phyloP scores from a whole-genome alignment of 2,888 invertebrate genomes.

The Octodonta nipae region DNA sequence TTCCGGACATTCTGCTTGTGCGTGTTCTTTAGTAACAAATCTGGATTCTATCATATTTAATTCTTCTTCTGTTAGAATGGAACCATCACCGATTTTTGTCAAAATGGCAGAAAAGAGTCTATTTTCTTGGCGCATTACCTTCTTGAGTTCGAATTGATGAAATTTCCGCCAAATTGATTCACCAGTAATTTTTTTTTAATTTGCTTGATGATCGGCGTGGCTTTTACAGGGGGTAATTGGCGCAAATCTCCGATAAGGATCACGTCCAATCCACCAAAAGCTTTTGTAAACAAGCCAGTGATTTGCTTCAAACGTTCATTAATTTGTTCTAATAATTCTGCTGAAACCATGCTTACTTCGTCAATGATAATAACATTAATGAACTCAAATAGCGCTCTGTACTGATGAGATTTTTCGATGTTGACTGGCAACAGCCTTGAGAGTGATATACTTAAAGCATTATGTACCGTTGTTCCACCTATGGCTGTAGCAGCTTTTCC shows the following conservation, averaged over 20 bases:
- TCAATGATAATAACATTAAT: conserved; percentile 16
- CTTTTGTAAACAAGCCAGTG: conserved; percentile 11
- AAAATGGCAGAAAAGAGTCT: too few species aligned
- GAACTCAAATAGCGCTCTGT: conserved; percentile 24
- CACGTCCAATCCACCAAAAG: conserved; percentile 26
- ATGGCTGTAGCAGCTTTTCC: too few species aligned
- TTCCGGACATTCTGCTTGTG: too few species aligned
- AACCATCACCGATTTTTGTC: too few species aligned
- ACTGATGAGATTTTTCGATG: conserved; percentile 9
- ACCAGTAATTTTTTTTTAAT: too few species aligned
- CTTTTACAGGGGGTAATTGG: conserved; percentile 26
- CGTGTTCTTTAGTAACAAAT: too few species aligned
- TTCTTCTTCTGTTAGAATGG: too few species aligned
- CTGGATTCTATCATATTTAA: too few species aligned
- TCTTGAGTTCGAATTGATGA: too few species aligned
- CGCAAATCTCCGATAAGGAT: conserved; percentile 29
- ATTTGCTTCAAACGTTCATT: conserved; percentile 7
- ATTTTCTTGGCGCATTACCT: too few species aligned
- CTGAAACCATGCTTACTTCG: conserved; percentile 11
- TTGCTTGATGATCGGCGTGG: too few species aligned
- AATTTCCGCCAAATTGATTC: too few species aligned
- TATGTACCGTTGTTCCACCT: conserved; percentile 29
- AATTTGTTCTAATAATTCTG: conserved; percentile 7
- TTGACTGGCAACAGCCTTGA: background rate
- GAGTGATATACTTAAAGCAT: conserved; percentile 12